Conservation (phyloP, 37 sponge, comb jelly and placozoan species). For the Bolinopsis microptera region DNA sequence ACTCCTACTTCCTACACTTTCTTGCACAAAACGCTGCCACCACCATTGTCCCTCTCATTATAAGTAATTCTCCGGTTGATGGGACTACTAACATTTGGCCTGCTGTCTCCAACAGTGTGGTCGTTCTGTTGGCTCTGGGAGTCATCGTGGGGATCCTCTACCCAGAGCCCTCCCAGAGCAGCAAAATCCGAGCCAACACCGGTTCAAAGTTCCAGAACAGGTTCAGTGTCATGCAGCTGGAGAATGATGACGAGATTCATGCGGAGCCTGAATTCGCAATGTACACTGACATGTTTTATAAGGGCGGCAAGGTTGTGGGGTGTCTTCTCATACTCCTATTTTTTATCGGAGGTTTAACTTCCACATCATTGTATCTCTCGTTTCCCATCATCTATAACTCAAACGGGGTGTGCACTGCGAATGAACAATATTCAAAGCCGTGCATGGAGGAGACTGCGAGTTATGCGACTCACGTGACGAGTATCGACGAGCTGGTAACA, state of each 20-base stretch:
- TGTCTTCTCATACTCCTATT: conserved; percentile 4
- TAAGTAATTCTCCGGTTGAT: background rate
- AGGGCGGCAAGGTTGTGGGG: conserved; percentile 39
- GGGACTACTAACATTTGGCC: background rate
- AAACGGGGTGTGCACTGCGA: background rate
- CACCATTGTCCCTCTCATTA: conserved; percentile 13
- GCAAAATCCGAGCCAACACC: background rate
- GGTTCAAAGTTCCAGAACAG: background rate
- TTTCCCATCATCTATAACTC: conserved; percentile 14
- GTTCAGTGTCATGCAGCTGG: conserved; percentile 18
- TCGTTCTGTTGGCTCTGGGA: background rate
- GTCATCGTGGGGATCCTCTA: conserved; percentile 4
- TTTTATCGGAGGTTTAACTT: background rate
- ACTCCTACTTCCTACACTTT: conserved; percentile 36
- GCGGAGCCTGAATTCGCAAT: background rate
- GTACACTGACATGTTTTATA: conserved; percentile 59
- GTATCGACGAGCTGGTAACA: background rate
- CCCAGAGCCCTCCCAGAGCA: conserved; percentile 39
- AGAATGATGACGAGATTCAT: background rate
- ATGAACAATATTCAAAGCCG: background rate
- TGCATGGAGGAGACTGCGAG: background rate
- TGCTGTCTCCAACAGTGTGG: background rate
- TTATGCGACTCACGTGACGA: background rate
- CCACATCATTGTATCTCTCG: background rate
- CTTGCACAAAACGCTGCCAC: conserved; percentile 22